phyloP scores from a whole-genome alignment of 2,888 invertebrate species.

The Ariolimax columbianus region DNA sequence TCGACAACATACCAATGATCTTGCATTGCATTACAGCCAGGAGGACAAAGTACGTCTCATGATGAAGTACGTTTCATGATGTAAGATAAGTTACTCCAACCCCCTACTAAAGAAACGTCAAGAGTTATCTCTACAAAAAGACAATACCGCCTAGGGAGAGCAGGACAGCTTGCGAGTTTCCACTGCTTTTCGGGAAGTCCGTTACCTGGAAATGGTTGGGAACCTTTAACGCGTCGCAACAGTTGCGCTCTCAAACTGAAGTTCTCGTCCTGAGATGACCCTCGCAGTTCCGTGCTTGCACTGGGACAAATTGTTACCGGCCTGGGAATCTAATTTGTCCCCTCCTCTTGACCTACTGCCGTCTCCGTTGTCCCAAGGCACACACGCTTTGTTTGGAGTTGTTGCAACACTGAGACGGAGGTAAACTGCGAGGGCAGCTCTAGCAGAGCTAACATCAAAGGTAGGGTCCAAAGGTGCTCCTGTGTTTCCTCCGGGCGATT shows the following conservation, averaged over 20 bases:
- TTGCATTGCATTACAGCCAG: too few relatives aligned
- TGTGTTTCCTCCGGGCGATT: background rate
- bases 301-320: background rate
- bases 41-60: too few relatives aligned
- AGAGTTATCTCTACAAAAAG: too few relatives aligned
- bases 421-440: background rate
- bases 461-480: too few relatives aligned
- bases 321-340: background rate
- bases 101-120: too few relatives aligned
- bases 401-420: constrained; percentile 7
- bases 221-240: background rate
- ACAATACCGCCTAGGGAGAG: too few relatives aligned
- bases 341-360: background rate
- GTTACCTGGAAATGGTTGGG: too few relatives aligned
- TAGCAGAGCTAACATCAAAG: background rate
- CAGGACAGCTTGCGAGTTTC: too few relatives aligned
- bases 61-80: too few relatives aligned
- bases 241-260: background rate
- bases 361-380: background rate
- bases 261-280: constrained; percentile 12
- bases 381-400: background rate
- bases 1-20: too few relatives aligned
- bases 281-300: background rate
- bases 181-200: too few relatives aligned
- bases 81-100: too few relatives aligned